Percentiles rank a stretch among this genome's conserved stretches.
phyloP scores from a whole-genome alignment of 2,888 invertebrate species.

The Agrotis exclamationis region DNA sequence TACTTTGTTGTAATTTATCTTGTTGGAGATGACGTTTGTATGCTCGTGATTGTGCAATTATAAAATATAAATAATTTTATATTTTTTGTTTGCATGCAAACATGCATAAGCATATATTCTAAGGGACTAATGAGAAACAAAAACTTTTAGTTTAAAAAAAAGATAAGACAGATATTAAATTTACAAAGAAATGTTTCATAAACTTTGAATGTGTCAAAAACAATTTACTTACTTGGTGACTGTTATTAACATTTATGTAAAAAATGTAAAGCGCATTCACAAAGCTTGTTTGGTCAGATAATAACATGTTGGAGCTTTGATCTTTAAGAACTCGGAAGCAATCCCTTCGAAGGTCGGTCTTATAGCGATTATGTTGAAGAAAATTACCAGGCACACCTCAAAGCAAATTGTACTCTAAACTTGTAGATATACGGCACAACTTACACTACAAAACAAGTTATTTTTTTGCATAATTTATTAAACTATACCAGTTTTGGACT shows the following conservation, averaged over 20 bases:
- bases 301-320: constrained; percentile 66
- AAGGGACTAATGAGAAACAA: too few relatives aligned
- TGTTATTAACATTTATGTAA: constrained; percentile 1
- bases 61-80: not conserved
- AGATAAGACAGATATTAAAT: not conserved
- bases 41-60: not conserved
- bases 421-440: constrained; percentile 23
- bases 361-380: constrained; percentile 53
- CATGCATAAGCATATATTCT: too few relatives aligned
- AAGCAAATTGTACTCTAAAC: constrained; percentile 50
- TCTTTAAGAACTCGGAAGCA: constrained; percentile 78
- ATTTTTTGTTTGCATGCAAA: too few relatives aligned
- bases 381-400: constrained; percentile 47
- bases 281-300: constrained; percentile 48
- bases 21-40: not conserved
- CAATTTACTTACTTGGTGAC: not conserved
- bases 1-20: constrained; percentile 18
- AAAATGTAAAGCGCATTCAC: constrained; percentile 41
- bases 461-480: constrained; percentile 58
- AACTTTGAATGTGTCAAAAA: constrained; percentile 8
- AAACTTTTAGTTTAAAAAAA: not conserved
- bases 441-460: constrained; percentile 3
- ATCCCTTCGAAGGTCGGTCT: constrained; percentile 75
- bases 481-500: constrained; percentile 64
- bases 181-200: constrained; percentile 3